Evolutionary conservation across 2,797 vertebrate genomes (phyloP).

Genomic region (Propithecus deckenii): DNA sequence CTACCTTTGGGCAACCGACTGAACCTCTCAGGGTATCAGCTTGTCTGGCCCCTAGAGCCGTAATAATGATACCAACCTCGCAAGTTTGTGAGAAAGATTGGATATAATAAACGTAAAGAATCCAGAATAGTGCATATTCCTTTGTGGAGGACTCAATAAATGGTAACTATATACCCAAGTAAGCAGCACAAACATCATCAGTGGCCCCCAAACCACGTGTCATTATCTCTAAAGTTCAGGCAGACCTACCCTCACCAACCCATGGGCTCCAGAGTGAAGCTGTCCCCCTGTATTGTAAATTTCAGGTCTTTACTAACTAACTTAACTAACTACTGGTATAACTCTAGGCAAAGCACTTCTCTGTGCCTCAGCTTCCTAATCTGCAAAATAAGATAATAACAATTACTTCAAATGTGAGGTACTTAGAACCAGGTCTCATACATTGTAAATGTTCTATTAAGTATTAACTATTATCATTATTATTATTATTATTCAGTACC

Average conservation of each 20-base stretch:
- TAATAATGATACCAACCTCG: background rate
- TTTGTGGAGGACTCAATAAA: background rate
- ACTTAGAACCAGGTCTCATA: background rate
- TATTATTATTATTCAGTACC: background rate
- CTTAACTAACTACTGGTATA: background rate
- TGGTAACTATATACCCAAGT: too few species aligned
- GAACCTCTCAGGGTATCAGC: background rate
- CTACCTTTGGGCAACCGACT: background rate
- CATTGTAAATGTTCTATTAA: background rate
- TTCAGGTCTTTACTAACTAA: background rate
- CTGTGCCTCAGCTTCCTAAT: background rate
- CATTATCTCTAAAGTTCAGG: background rate
- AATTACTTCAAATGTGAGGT: background rate
- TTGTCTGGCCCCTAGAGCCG: background rate
- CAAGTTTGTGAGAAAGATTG: background rate
- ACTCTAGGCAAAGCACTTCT: background rate
- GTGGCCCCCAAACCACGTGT: accelerated
- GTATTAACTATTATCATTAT: background rate
- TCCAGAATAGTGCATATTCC: background rate
- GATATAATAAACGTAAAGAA: background rate
- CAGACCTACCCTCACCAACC: too few species aligned
- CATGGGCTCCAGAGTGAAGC: background rate
- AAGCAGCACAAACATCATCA: background rate
- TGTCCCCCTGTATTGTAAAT: background rate
- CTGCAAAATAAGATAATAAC: background rate